Conservation (phyloP, 2,888 invertebrate genomes). For the Nomada goodeniana region DNA sequence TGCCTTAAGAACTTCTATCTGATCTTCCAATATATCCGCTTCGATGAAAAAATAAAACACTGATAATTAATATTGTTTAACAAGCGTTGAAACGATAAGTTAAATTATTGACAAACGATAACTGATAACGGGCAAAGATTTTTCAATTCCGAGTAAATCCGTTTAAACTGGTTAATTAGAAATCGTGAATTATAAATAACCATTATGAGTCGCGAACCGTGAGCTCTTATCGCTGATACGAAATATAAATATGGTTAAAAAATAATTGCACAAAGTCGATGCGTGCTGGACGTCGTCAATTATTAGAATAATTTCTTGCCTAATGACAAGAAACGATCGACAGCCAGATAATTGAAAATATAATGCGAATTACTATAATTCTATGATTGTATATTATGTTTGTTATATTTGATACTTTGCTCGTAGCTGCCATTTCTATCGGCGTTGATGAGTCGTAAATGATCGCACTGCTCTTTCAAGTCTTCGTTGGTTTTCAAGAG, state of each 20-base stretch:
- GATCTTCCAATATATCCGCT: constrained; percentile 63
- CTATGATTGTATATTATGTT: neutral
- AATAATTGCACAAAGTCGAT: neutral
- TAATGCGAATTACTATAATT: neutral
- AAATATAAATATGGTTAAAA: neutral
- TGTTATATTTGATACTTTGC: constrained; percentile 33
- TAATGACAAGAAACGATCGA: too few relatives aligned
- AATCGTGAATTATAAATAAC: neutral
- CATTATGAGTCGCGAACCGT: neutral
- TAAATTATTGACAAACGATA: neutral
- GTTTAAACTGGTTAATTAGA: neutral
- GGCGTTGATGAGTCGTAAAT: constrained; percentile 11
- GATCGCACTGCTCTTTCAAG: constrained; percentile 48
- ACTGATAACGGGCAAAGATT: neutral
- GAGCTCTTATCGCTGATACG: neutral
- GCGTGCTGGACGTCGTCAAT: neutral
- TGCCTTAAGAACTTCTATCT: constrained; percentile 53
- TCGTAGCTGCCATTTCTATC: constrained; percentile 24
- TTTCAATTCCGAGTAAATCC: too few relatives aligned
- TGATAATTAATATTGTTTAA: neutral
- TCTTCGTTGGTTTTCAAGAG: constrained; percentile 22
- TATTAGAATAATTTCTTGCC: neutral
- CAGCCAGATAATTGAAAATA: neutral
- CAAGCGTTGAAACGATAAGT: too few relatives aligned
- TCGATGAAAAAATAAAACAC: neutral